A percentile compares a stretch with the other conserved stretches of the same genome.
These are phyloP conservation scores for Pavo muticus DNA, from an alignment of 2,113 vertebrate species.

Conservation along the genomic window DNA sequence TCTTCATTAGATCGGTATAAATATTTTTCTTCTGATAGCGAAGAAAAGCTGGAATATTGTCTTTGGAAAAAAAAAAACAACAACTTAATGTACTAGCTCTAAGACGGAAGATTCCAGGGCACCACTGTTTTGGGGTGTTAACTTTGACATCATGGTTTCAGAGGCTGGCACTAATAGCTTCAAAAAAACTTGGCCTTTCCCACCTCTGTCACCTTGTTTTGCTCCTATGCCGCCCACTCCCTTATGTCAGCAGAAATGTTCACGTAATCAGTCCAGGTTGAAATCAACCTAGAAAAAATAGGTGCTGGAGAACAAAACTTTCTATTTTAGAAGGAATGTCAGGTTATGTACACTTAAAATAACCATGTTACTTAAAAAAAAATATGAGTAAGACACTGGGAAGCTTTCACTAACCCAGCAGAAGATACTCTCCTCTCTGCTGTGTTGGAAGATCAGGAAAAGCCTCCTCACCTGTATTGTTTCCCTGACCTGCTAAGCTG, in stretches of 20 bases:
- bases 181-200: not conserved
- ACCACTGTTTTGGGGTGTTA: not conserved
- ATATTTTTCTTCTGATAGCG: not conserved
- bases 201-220: slow-evolving; percentile 12
- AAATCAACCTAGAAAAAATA: slow-evolving; percentile 35
- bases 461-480: not conserved
- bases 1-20: not conserved
- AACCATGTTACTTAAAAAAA: not conserved
- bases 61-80: not conserved
- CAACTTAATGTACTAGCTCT: not conserved
- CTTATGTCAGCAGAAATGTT: slow-evolving; percentile 5
- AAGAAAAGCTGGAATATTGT: not conserved
- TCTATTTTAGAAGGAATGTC: not conserved
- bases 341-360: accelerated
- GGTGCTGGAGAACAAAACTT: not conserved
- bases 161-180: not conserved
- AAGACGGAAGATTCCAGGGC: not conserved
- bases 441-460: not conserved
- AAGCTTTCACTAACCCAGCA: not conserved
- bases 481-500: not conserved
- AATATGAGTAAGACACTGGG: not conserved
- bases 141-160: not conserved
- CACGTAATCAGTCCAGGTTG: not conserved
- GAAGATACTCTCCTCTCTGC: not conserved
- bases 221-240: not conserved